A percentile compares a stretch with the other conserved stretches of the same genome.
phyloP scores from a whole-genome alignment of 1,140 invertebrate genomes.

The Doryteuthis pealeii region DNA sequence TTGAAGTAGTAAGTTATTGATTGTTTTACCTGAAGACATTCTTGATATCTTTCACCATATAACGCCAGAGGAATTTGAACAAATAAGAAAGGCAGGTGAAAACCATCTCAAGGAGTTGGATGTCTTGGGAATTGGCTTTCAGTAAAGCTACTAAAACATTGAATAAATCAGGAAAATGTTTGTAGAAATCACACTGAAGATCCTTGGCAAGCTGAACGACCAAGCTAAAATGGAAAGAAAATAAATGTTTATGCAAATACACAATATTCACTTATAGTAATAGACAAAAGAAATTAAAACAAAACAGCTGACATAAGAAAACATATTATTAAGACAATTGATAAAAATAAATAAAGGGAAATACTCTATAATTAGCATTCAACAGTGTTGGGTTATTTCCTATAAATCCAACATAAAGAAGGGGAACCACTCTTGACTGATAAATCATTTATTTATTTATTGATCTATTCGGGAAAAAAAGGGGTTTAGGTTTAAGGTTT shows the following conservation, averaged over 20 bases:
- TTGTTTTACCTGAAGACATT: conserved; percentile 66
- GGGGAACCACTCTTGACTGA: too few species aligned
- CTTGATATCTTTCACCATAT: conserved; percentile 76
- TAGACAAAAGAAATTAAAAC: neutral
- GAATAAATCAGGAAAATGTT: conserved; percentile 73
- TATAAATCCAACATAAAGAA: too few species aligned
- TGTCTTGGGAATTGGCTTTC: conserved; percentile 70
- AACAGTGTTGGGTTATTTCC: too few species aligned
- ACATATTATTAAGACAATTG: neutral
- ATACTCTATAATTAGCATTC: too few species aligned
- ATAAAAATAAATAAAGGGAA: too few species aligned
- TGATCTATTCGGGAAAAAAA: too few species aligned
- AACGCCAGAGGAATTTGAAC: conserved; percentile 84
- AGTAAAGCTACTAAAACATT: conserved; percentile 71
- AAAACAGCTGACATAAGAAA: neutral
- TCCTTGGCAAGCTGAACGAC: conserved; percentile 82
- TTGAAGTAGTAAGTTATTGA: too few species aligned
- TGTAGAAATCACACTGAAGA: conserved; percentile 82
- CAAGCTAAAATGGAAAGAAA: conserved; percentile 67
- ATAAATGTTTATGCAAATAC: neutral
- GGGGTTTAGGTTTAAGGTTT: too few species aligned
- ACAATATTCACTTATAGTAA: neutral
- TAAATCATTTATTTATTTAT: too few species aligned
- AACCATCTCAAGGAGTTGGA: conserved; percentile 79
- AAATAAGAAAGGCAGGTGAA: conserved; percentile 83